Percentiles rank a stretch among this genome's conserved stretches.
Conservation (phyloP, 2,113 vertebrate genomes). For the Rynchops niger region DNA sequence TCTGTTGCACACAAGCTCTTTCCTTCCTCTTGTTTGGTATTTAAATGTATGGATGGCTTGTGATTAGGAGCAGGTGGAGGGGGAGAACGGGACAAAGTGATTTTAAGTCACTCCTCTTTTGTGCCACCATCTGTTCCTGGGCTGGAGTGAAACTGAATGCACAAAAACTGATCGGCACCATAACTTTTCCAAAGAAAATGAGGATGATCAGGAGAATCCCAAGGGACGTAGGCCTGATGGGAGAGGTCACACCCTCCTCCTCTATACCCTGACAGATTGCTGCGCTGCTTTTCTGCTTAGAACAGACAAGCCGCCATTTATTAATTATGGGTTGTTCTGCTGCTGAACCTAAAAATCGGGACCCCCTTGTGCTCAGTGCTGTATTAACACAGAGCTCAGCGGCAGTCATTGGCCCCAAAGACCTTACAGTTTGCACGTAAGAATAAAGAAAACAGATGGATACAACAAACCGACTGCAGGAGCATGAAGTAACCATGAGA, state of each 20-base stretch:
- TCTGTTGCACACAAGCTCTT: conserved; percentile 59
- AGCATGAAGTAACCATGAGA: conserved; percentile 65
- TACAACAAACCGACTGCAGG: conserved; percentile 14
- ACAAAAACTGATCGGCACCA: conserved; percentile 52
- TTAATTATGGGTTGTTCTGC: conserved; percentile 61
- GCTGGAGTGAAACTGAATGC: conserved; percentile 65
- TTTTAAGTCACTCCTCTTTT: conserved; percentile 67
- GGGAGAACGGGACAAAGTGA: conserved; percentile 62
- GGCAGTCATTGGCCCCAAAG: conserved; percentile 32
- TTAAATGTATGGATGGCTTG: conserved; percentile 67
- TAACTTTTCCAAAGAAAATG: conserved; percentile 68
- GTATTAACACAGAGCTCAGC: conserved; percentile 52
- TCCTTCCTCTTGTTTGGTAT: conserved; percentile 65
- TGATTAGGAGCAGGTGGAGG: conserved; percentile 68
- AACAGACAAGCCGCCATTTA: conserved; percentile 60
- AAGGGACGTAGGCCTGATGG: conserved; percentile 38
- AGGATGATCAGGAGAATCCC: conserved; percentile 62
- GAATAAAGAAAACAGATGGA: conserved; percentile 62
- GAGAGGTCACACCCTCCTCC: conserved; percentile 62
- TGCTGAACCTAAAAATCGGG: conserved; percentile 39
- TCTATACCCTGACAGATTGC: conserved; percentile 61
- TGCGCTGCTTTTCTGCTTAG: conserved; percentile 35
- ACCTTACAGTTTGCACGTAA: conserved; percentile 53
- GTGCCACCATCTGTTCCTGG: conserved; percentile 68
- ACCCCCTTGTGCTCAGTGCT: conserved; percentile 10